These are phyloP conservation scores for Gadus macrocephalus DNA, from an alignment of 2,113 vertebrate species.

Conservation along the genomic window DNA sequence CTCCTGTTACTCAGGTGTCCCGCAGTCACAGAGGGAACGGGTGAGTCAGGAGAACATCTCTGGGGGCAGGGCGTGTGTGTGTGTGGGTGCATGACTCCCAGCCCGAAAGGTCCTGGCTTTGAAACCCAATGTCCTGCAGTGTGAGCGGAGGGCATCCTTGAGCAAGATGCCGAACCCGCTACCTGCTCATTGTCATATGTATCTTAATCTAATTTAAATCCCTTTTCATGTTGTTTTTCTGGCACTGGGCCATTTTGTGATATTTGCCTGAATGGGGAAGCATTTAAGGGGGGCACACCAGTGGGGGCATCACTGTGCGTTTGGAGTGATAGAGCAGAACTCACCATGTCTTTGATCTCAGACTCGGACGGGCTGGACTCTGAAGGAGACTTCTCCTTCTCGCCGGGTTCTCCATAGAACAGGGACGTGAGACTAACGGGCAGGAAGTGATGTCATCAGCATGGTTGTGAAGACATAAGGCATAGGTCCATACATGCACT, in stretches of 20 bases:
- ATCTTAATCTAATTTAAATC: no score
- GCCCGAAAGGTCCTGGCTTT: no score
- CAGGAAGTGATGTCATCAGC: background rate
- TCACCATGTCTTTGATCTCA: slow-evolving; percentile 87
- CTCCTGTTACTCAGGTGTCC: slow-evolving; percentile 51
- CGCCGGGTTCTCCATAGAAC: slow-evolving; percentile 93
- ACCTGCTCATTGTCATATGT: no score
- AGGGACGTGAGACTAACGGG: slow-evolving; percentile 84
- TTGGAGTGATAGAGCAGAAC: slow-evolving; percentile 32
- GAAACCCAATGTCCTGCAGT: no score
- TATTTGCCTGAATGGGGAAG: background rate
- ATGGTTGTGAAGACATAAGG: background rate
- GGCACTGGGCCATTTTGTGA: no score
- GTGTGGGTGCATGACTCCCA: no score
- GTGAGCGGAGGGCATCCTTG: no score
- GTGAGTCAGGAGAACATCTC: slow-evolving; percentile 31
- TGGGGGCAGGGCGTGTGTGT: background rate
- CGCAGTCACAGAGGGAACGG: slow-evolving; percentile 35
- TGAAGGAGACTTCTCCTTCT: slow-evolving; percentile 92
- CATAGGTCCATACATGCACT: no score
- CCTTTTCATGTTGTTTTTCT: no score
- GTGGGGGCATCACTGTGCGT: background rate
- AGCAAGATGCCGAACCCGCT: no score
- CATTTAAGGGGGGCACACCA: background rate
- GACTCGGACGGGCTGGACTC: slow-evolving; percentile 86